These are phyloP conservation scores for Pectinophora gossypiella DNA, from an alignment of 1,140 invertebrate species.

Conservation along the genomic window DNA sequence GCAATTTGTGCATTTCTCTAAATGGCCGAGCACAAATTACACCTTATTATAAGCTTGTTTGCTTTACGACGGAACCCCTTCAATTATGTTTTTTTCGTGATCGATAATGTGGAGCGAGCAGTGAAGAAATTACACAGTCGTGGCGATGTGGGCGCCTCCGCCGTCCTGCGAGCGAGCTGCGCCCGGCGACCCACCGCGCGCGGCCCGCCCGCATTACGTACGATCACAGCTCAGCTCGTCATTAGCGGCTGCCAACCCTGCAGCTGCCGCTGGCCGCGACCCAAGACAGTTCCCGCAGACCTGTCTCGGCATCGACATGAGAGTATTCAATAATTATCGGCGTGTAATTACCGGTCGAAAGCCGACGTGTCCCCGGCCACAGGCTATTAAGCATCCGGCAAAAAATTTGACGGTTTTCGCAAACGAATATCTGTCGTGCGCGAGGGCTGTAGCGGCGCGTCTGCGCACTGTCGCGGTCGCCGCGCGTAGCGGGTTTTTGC, in stretches of 20 bases:
- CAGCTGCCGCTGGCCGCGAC: constrained; percentile 6
- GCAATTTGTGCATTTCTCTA: constrained; percentile 74
- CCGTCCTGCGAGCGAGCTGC: constrained; percentile 40
- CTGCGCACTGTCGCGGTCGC: constrained; percentile 23
- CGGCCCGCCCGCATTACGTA: constrained; percentile 14
- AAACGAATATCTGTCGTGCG: constrained; percentile 35
- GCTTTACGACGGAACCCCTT: constrained; percentile 71
- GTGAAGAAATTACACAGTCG: constrained; percentile 69
- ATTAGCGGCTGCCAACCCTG: constrained; percentile 21
- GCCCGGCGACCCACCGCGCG: constrained; percentile 10
- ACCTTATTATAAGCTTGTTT: constrained; percentile 75
- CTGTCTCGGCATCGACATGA: constrained; percentile 31
- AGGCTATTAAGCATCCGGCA: constrained; percentile 30
- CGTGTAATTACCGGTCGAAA: constrained; percentile 38
- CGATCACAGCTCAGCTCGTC: constrained; percentile 14
- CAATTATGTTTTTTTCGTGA: constrained; percentile 72
- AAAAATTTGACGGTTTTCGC: constrained; percentile 31
- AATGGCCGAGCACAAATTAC: constrained; percentile 73
- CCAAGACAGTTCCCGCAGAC: constrained; percentile 34
- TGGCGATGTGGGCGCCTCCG: constrained; percentile 51
- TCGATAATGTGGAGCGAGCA: constrained; percentile 65
- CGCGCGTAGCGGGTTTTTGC: constrained; percentile 33
- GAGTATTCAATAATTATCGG: constrained; percentile 46
- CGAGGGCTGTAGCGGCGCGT: constrained; percentile 30
- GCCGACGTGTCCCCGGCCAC: constrained; percentile 27